Evolutionary conservation across 2,888 invertebrate genomes (phyloP), one percentile per base, ranked within the genome.

Genomic region (Phyllotreta striolata): DNA sequence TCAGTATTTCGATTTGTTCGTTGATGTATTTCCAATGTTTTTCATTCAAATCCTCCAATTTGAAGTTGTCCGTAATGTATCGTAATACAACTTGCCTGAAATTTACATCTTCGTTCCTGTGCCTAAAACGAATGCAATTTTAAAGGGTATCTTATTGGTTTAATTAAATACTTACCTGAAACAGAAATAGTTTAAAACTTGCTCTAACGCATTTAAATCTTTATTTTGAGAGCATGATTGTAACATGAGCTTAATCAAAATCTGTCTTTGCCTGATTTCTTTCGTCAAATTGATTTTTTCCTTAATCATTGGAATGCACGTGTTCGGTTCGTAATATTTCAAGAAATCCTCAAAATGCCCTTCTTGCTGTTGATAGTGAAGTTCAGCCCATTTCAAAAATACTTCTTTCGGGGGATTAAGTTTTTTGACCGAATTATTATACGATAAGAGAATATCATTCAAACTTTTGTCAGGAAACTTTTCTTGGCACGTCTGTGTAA

Each of bases 271-370:
- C 6, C 13, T 44, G 49, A 62, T 68, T 14, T 68, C 63, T 7
- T 71, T 67, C 2, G 72, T 70, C 3, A 74, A 62, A 61, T 73
- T 72, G 13, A 74, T 70, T 63, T 64, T 71, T 41, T 73, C 70
- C 65, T 73, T 74, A 12, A 74, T 49, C 6, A 71, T 8, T 8
- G 64, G 14, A 54, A 74, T 66, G 13, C 68, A 68, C 46, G 67
- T 65, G n/a, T 55, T 10, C 1, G 67, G 60, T 8, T 66, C 47
- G 39, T 63, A 70, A 41, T 72, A 69, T 39, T 68, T 68, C 39
- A 72, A 59, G 46, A 44, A 70, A 0, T 43, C 39, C 4, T 59
- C 40, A 9, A 54, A 47, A 51, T 67, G 44, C 40, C 47, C 57
- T 38, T 70, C 62, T 47, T 62, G 56, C 6, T 64, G 14, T 37